phyloP scores from a whole-genome alignment of 2,888 invertebrate genomes.

The Copidosoma aretas region DNA sequence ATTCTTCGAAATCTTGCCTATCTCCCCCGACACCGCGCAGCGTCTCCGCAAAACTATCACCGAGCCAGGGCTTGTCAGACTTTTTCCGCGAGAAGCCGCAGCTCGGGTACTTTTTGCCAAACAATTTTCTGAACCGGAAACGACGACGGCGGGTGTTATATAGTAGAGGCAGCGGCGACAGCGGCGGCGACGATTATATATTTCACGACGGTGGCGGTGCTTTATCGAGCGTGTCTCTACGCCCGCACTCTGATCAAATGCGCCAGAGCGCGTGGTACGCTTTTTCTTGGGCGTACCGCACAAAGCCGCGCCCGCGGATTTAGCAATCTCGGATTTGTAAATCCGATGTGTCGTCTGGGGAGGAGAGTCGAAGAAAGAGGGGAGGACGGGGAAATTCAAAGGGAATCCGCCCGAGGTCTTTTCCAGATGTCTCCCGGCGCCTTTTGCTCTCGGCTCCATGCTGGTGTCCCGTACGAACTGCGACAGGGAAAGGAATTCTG shows the following conservation, averaged over 20 bases:
- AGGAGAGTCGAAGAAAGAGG: slow-evolving; percentile 10
- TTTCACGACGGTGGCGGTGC: not conserved
- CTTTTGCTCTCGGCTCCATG: no score
- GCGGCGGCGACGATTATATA: not conserved
- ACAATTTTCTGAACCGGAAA: slow-evolving; percentile 4
- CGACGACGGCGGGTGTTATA: not conserved
- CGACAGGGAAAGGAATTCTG: no score
- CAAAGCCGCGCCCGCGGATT: not conserved
- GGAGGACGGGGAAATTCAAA: slow-evolving; percentile 4
- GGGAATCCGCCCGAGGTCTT: slow-evolving; percentile 3
- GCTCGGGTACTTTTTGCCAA: not conserved
- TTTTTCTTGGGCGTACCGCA: not conserved
- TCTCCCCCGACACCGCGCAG: not conserved
- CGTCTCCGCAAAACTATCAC: not conserved
- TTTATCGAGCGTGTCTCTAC: slow-evolving; percentile 15
- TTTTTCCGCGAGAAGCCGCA: not conserved
- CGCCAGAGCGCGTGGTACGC: not conserved
- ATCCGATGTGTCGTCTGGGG: not conserved
- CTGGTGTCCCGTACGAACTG: no score
- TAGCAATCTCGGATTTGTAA: slow-evolving; percentile 17
- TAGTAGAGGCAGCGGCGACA: no score
- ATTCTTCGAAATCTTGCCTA: no score
- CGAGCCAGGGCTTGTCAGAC: not conserved
- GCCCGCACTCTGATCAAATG: slow-evolving; percentile 12
- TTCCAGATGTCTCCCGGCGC: not conserved